Conservation (phyloP, 2,113 vertebrate species). For the Gymnorhina tibicen region DNA sequence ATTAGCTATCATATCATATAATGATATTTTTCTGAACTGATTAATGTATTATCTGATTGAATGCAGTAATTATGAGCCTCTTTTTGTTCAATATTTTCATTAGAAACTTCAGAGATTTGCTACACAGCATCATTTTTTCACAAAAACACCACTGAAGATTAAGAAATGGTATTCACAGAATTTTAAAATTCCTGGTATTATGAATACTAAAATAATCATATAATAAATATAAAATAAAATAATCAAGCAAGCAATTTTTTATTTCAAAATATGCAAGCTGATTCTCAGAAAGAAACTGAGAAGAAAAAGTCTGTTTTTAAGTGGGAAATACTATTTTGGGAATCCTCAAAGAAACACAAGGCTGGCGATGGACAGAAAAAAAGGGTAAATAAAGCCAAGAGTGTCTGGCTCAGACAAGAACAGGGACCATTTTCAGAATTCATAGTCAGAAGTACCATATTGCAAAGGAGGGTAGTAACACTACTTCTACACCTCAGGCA, state of each 20-base stretch:
- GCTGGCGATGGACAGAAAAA: not conserved
- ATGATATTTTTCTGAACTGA: not conserved
- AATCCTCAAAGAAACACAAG: not conserved
- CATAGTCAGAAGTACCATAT: not conserved
- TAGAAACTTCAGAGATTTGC: not conserved
- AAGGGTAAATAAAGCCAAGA: not conserved
- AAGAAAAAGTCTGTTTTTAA: not conserved
- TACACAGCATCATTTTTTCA: not conserved
- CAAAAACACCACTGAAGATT: not conserved
- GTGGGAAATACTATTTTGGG: not conserved
- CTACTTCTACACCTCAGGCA: not conserved
- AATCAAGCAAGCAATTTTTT: not conserved
- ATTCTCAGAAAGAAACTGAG: not conserved
- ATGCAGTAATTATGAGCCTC: not conserved
- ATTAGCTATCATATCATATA: not conserved
- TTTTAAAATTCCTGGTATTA: not conserved
- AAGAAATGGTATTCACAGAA: not conserved
- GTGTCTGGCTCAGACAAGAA: not conserved
- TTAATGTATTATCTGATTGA: not conserved
- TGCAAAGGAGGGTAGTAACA: not conserved
- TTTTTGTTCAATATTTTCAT: not conserved
- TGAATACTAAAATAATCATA: not conserved
- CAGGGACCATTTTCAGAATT: not conserved
- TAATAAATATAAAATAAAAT: too few relatives aligned
- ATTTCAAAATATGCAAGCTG: not conserved